phyloP scores from a whole-genome alignment of 2,888 invertebrate species.

The Cheilosia vernalis region DNA sequence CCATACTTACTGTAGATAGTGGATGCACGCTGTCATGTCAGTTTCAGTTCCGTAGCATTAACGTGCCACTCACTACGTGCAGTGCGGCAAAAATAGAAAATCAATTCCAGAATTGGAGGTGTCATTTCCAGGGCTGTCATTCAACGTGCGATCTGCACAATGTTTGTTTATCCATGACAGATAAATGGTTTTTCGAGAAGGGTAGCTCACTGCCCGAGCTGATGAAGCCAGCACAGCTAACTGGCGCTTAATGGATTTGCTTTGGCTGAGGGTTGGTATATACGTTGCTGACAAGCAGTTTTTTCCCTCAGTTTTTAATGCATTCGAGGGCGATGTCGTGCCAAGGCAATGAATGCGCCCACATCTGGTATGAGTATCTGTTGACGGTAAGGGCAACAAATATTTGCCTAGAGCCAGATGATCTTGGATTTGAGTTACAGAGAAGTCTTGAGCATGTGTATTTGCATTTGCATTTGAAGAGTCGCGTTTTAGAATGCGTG shows the following conservation, averaged over 20 bases:
- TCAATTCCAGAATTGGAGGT: conserved; percentile 71
- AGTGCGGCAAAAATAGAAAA: conserved; percentile 61
- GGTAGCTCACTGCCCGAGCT: conserved; percentile 21
- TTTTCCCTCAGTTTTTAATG: conserved; percentile 19
- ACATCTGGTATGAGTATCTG: conserved; percentile 7
- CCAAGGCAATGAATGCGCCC: conserved; percentile 18
- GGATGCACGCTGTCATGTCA: conserved; percentile 11
- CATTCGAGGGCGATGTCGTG: conserved; percentile 20
- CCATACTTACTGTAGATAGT: background rate
- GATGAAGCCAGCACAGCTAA: conserved; percentile 57
- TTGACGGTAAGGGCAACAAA: conserved; percentile 38
- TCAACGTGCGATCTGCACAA: conserved; percentile 46
- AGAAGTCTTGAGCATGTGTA: background rate
- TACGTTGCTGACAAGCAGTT: conserved; percentile 7
- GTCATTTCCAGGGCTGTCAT: conserved; percentile 63
- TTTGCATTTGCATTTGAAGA: conserved; percentile 6
- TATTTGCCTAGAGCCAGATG: conserved; percentile 59
- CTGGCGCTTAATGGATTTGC: conserved; percentile 72
- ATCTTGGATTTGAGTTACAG: conserved; percentile 37
- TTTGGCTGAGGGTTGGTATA: conserved; percentile 19
- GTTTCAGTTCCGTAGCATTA: conserved; percentile 10
- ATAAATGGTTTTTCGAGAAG: conserved; percentile 63
- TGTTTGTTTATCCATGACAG: conserved; percentile 67
- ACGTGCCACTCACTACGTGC: conserved; percentile 24
- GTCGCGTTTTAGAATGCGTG: conserved; percentile 3